A percentile compares a stretch with the other conserved stretches of the same genome.
Evolutionary conservation across 2,113 vertebrate species (phyloP).

Genomic region (Microtus richardsoni): DNA sequence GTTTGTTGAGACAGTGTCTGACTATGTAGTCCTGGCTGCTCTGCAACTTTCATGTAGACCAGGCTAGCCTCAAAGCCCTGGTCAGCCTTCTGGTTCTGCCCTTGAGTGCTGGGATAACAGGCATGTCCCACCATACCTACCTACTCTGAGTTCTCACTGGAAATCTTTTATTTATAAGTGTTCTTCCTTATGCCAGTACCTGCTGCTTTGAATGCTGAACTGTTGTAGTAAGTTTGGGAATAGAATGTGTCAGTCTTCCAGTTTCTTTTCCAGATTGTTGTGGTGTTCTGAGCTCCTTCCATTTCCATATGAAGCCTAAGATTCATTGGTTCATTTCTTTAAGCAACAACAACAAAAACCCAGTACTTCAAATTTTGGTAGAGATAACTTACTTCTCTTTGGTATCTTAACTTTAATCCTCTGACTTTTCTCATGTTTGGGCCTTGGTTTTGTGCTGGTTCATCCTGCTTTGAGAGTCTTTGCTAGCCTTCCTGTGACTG

Average conservation of each 20-base stretch:
- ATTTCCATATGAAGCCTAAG: slow-evolving; percentile 42
- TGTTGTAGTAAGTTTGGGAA: neutral
- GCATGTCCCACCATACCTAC: neutral
- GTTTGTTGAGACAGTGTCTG: no score
- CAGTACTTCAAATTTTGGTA: slow-evolving; percentile 13
- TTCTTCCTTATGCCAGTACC: neutral
- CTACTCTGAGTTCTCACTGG: neutral
- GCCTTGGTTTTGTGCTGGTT: slow-evolving; percentile 51
- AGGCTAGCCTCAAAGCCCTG: no score
- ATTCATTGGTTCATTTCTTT: slow-evolving; percentile 29
- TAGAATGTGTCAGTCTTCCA: neutral
- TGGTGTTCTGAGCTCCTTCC: slow-evolving; percentile 30
- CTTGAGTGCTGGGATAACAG: neutral
- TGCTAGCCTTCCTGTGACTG: neutral
- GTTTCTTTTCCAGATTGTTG: slow-evolving; percentile 30
- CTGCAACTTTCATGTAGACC: no score
- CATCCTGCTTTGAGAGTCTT: slow-evolving; percentile 13
- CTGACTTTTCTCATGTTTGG: neutral
- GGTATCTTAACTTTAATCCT: slow-evolving; percentile 3
- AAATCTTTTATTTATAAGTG: neutral
- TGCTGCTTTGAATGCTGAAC: neutral
- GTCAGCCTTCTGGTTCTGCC: no score
- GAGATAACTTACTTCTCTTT: slow-evolving; percentile 25
- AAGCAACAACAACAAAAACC: neutral
- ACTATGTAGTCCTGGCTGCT: no score